Evolutionary conservation across 2,797 vertebrate genomes (phyloP), one percentile per base, ranked within the genome.

Genomic region (Lutjanus campechanus): DNA sequence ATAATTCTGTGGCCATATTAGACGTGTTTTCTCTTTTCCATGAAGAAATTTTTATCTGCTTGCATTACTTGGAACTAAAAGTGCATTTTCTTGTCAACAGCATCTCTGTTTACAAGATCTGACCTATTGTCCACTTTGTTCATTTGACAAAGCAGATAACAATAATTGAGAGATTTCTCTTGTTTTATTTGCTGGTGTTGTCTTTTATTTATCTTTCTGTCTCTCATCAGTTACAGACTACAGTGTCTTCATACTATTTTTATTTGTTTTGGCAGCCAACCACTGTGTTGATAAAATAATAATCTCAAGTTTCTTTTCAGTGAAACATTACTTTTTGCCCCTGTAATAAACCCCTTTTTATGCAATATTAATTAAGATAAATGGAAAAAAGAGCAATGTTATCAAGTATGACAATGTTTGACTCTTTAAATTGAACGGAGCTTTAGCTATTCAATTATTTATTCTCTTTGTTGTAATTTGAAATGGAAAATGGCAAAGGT

Each of bases 251-350:
- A 56, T 50, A 12, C 19, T 36, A 53, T 59, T 76, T 61, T 47
- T 36, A 15, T 50, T 76, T 67, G 43, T 44, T 54, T 62, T 73
- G 16, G 19, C 12, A 51, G 53, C 20, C 1, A 5, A 44, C 11
- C 43, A 2, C 36, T 11, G 15, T 41, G 46, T 51, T 79, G 20
- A 75, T 59, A 44, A 36, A 41, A 20, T 16, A 59, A 56, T 22
- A 55, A 74, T n/a, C 58, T 4, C 47, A 69, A 11, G 8, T 17
- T 55, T 29, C 51, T 78, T 74, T 63, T 69, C 16, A 59, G 7
- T 72, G 17, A 69, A 76, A 47, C n/a, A 43, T 13, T 36, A 13
- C 11, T n/a, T 46, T 58, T 64, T 55, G 5, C 20, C 22, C 22
- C 29, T 20, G 4, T 50, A 68, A 61, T 67, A 7, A 43, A 20